A percentile compares a stretch with the other conserved stretches of the same genome.
phyloP scores from a whole-genome alignment of 1,140 invertebrate species.

The Bemisia tabaci region DNA sequence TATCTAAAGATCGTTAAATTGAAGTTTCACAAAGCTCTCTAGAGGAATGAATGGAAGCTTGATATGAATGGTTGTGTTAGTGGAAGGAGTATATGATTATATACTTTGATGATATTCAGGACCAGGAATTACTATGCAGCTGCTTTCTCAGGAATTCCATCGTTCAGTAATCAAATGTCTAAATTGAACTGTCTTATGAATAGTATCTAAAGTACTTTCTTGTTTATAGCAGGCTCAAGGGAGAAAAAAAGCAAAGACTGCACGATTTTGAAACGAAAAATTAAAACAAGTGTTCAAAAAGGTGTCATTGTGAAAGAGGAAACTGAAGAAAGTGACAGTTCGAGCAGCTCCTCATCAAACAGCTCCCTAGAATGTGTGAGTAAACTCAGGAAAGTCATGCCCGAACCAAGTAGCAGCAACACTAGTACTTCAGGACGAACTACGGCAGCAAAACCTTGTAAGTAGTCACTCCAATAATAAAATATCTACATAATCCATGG shows the following conservation, averaged over 20 bases:
- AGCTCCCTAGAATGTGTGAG: not conserved
- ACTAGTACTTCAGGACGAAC: not conserved
- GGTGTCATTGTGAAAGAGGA: not conserved
- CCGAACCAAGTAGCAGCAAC: not conserved
- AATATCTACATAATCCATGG: too few species aligned
- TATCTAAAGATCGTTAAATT: too few species aligned
- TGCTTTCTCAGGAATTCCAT: too few species aligned
- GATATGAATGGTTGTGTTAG: too few species aligned
- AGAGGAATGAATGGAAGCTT: too few species aligned
- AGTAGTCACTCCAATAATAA: not conserved
- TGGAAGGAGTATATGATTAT: too few species aligned
- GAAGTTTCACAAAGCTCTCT: too few species aligned
- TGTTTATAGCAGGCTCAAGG: not conserved
- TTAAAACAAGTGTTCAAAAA: not conserved
- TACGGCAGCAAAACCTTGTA: not conserved
- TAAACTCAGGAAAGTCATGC: not conserved
- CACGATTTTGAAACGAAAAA: not conserved
- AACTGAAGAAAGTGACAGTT: not conserved
- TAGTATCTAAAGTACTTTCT: too few species aligned
- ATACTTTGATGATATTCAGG: too few species aligned
- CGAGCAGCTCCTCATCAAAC: not conserved
- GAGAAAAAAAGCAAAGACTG: not conserved
- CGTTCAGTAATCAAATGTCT: too few species aligned
- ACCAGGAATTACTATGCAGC: too few species aligned
- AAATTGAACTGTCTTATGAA: too few species aligned